Base-by-base conservation (phyloP, 2,888 invertebrate genomes). In the Synanthedon tipuliformis region DNA sequence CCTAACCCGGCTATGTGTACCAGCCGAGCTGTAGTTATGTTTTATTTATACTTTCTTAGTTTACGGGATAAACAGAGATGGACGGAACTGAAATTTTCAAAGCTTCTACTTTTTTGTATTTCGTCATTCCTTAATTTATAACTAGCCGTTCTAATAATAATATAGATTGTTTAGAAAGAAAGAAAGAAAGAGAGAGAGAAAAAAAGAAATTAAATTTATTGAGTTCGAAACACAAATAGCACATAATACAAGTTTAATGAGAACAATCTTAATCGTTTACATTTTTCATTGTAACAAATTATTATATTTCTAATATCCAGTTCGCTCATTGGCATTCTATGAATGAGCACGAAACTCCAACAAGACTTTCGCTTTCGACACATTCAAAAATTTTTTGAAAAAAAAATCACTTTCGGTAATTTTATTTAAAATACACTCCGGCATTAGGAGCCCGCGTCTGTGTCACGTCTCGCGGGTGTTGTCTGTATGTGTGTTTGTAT, bases 1-100 rank as follows among this genome's bases (percentile, higher is more conserved):
- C 86, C 83, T 74, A 69, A 68, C 73, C 34, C 68, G 58, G 68
- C 67, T 66, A 65, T 68, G 65, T 65, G 60, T 63, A 68, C 69
- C 62, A 59, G 64, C 59, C 58, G 64, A 72, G 34, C 34, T 34
- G 34, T 81, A 75, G 75, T 83, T 80, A 81, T 83, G 83, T 85
- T 85, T 85, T 86, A 84, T 87, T 86, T 86, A 85, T 85, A 84
- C 84, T 85, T 83, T 85, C 85, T 83, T 83, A 77, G 68, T 63
- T 58, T 58, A 58, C 66, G 74, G 71, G 73, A 65, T 66, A 66
- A 57, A 56, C 55, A 63, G 54, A 73, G 52, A 73, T 58, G 60
- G 69, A 45, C 52, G 79, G 62, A 70, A 63, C 56, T 77, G 76
- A 69, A 54, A 64, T 63, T 64, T 49, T 2, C 10, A 34, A 34